These are phyloP conservation scores for Drosophila suzukii DNA, from an alignment of 1,140 invertebrate species.

Conservation along the genomic window DNA sequence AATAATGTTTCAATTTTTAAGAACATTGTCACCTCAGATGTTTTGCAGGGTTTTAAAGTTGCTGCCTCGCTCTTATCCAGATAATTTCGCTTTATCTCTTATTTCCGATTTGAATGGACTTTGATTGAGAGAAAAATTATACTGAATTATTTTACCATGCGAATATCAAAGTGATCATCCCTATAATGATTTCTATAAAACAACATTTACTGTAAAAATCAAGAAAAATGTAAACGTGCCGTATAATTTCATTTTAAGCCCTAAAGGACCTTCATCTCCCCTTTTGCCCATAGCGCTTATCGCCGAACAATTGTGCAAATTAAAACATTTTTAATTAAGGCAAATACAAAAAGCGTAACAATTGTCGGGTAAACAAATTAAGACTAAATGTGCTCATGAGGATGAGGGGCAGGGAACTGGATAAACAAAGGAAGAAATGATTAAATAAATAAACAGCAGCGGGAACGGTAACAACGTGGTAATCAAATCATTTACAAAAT, in stretches of 20 bases:
- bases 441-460: conserved; percentile 43
- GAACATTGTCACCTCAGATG: too few species aligned
- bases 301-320: conserved; percentile 42
- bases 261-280: not conserved
- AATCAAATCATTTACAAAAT: conserved; percentile 80
- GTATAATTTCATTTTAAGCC: not conserved
- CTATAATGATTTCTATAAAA: too few species aligned
- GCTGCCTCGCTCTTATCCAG: too few species aligned
- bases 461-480: conserved; percentile 49
- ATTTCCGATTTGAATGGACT: too few species aligned
- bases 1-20: too few species aligned
- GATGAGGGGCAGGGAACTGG: conserved; percentile 3
- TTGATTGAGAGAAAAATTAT: too few species aligned
- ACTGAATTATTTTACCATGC: too few species aligned
- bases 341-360: conserved; percentile 59
- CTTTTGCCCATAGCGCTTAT: not conserved
- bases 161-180: too few species aligned
- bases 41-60: too few species aligned
- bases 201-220: not conserved
- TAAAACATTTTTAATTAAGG: conserved; percentile 74
- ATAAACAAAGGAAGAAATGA: conserved; percentile 39
- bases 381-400: conserved; percentile 32
- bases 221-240: too few species aligned
- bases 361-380: conserved; percentile 66
- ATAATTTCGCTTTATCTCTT: too few species aligned